Evolutionary conservation across 2,113 vertebrate species (phyloP).

Genomic region (Entosphenus tridentatus): DNA sequence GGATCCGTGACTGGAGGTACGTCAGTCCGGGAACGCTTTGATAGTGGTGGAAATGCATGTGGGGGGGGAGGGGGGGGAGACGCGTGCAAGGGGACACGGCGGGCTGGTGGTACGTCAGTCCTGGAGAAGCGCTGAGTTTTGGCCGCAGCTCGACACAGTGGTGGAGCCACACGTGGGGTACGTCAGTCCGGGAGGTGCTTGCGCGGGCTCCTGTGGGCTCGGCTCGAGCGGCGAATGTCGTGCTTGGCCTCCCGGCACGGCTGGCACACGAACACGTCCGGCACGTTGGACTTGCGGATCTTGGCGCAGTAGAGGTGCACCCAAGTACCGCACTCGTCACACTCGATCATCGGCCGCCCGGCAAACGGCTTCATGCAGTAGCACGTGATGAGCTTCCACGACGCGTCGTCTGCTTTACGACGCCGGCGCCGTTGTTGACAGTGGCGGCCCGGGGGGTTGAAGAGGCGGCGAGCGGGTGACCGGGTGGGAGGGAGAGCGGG

Average conservation of each 20-base stretch:
- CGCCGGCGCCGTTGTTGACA: no score
- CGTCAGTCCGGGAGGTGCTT: conserved; percentile 68
- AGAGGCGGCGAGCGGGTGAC: no score
- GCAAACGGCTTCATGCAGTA: conserved; percentile 98
- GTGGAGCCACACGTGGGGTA: not conserved
- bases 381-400: conserved; percentile 90
- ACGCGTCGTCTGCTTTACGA: conserved; percentile 50
- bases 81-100: no score
- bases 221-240: conserved; percentile 75
- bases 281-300: conserved; percentile 87
- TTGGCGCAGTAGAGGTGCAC: conserved; percentile 92
- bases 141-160: no score
- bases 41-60: no score
- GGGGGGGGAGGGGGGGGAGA: no score
- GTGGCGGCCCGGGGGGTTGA: no score
- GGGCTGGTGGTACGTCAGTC: no score
- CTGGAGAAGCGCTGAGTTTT: no score
- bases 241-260: conserved; percentile 65
- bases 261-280: conserved; percentile 82
- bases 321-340: conserved; percentile 81
- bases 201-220: conserved; percentile 56
- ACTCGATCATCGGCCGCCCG: conserved; percentile 89
- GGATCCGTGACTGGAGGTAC: no score
- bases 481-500: no score
- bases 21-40: no score